These are phyloP conservation scores for Andrena chrysosceles DNA, from an alignment of 2,888 invertebrate species.

Conservation along the genomic window DNA sequence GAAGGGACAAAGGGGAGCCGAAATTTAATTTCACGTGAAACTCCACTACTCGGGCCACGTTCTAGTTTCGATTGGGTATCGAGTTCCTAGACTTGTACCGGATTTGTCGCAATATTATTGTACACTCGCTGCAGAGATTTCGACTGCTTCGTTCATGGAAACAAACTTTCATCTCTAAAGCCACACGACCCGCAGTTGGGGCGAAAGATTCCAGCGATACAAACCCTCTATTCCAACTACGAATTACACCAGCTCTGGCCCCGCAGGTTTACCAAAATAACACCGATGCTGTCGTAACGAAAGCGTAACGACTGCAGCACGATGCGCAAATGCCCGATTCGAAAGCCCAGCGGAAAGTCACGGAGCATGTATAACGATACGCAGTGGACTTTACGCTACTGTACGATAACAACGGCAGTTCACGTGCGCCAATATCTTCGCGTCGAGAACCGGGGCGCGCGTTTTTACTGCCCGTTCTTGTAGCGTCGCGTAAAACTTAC, in stretches of 20 bases:
- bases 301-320: not conserved
- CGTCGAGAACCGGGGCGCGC: conserved; percentile 15
- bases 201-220: not conserved
- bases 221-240: not conserved
- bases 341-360: not conserved
- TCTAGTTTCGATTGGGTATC: conserved; percentile 1
- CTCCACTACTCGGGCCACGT: conserved; percentile 33
- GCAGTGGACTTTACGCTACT: conserved; percentile 36
- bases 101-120: conserved; percentile 19
- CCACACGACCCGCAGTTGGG: not conserved
- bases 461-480: conserved; percentile 46
- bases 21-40: conserved; percentile 42
- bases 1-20: conserved; percentile 30
- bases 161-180: no score
- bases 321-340: not conserved
- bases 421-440: conserved; percentile 54
- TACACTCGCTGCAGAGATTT: not conserved
- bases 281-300: not conserved
- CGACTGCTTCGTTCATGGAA: not conserved
- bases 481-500: conserved; percentile 55
- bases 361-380: conserved; percentile 3
- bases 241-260: not conserved
- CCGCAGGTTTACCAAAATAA: not conserved
- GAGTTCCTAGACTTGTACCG: conserved; percentile 3
- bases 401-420: conserved; percentile 40